Conservation (phyloP, 2,113 vertebrate species). For the Psilopogon haemacephalus region DNA sequence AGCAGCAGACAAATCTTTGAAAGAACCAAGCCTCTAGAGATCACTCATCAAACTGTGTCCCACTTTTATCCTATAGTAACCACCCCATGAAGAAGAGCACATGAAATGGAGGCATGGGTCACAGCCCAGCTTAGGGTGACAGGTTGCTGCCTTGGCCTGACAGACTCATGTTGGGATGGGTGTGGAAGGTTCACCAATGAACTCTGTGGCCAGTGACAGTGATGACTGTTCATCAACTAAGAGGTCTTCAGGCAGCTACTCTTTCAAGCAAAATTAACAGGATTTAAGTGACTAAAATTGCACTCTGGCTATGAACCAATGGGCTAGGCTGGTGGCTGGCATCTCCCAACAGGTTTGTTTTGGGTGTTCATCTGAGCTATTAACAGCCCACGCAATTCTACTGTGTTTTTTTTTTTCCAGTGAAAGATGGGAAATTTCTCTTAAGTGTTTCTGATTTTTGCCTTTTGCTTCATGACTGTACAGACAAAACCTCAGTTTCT, state of each 20-base stretch:
- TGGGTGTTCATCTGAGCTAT: not conserved
- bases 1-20: not conserved
- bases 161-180: not conserved
- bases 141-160: not conserved
- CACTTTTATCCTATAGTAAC: not conserved
- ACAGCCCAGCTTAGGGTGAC: rapidly evolving
- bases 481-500: not conserved
- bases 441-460: not conserved
- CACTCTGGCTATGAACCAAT: not conserved
- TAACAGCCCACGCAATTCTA: not conserved
- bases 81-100: not conserved
- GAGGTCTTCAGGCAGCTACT: not conserved
- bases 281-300: not conserved
- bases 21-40: not conserved
- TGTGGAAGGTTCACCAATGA: not conserved
- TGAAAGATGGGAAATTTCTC: not conserved
- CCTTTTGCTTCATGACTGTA: not conserved
- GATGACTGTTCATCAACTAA: not conserved
- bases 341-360: conserved; percentile 12
- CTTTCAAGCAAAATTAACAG: not conserved
- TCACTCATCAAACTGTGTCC: not conserved
- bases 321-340: not conserved
- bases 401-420: not conserved
- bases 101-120: not conserved
- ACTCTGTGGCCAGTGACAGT: not conserved